phyloP scores from a whole-genome alignment of 2,113 vertebrate species.

The Chloropsis cyanopogon region DNA sequence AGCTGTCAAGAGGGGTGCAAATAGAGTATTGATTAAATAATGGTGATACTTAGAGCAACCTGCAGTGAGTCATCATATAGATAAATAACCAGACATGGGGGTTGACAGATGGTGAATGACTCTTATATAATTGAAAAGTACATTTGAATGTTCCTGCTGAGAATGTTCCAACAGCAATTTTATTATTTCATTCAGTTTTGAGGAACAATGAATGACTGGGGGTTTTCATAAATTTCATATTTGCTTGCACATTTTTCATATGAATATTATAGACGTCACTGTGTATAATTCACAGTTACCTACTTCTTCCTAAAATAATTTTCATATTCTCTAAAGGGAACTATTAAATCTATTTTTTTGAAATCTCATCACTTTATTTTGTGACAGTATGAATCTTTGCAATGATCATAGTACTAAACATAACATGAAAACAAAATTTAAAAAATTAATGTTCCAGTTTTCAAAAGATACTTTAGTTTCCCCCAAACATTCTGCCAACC shows the following conservation, averaged over 20 bases:
- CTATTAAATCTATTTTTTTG: neutral
- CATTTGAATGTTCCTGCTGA: conserved; percentile 42
- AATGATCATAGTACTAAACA: neutral
- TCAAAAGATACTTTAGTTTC: conserved; percentile 9
- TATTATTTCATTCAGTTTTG: neutral
- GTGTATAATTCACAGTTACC: neutral
- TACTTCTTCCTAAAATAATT: conserved; percentile 6
- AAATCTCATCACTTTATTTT: neutral
- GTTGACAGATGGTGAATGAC: conserved; percentile 57
- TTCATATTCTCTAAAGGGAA: neutral
- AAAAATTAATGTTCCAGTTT: neutral
- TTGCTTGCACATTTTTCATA: conserved; percentile 35
- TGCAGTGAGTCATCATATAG: conserved; percentile 41
- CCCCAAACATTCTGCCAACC: neutral
- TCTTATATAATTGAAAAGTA: conserved; percentile 49
- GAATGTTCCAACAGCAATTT: conserved; percentile 27
- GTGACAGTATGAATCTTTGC: neutral
- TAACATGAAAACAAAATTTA: conserved; percentile 30
- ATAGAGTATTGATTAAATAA: conserved; percentile 41
- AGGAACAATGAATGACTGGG: neutral
- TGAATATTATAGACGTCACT: neutral
- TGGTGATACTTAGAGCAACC: conserved; percentile 27
- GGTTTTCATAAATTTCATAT: conserved; percentile 3
- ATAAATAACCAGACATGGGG: conserved; percentile 31
- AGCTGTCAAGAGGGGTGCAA: neutral